These are phyloP conservation scores for Chionodraco myersi DNA, from an alignment of 2,113 vertebrate genomes.

Conservation along the genomic window DNA sequence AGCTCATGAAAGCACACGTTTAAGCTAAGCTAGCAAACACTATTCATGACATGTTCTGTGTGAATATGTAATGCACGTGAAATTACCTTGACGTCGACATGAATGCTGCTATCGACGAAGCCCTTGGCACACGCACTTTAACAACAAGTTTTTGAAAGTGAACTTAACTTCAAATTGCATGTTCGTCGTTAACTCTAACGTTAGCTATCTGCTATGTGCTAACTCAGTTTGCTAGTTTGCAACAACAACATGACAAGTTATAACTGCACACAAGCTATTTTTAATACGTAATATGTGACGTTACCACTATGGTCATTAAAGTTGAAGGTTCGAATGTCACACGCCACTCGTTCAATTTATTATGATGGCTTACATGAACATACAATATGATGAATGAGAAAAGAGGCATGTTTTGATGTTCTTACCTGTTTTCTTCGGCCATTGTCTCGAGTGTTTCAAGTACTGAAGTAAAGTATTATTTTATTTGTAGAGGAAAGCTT, in stretches of 20 bases:
- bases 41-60: background rate
- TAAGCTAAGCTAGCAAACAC: background rate
- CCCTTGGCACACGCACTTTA: constrained; percentile 8
- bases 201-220: background rate
- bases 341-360: background rate
- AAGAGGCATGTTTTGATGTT: background rate
- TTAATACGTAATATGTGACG: background rate
- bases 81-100: constrained; percentile 79
- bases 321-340: background rate
- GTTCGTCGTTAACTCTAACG: background rate
- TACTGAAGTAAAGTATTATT: background rate
- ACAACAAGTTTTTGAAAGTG: background rate
- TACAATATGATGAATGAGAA: no score
- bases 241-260: background rate
- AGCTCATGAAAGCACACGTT: background rate
- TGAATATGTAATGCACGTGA: background rate
- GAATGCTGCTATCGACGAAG: constrained; percentile 46
- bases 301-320: background rate
- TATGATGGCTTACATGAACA: background rate
- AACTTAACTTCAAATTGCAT: background rate
- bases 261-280: background rate
- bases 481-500: background rate
- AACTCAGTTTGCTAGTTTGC: background rate
- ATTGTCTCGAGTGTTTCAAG: background rate
- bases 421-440: constrained; percentile 61